Evolutionary conservation across 2,797 vertebrate species (phyloP), one percentile per base, ranked within the genome.

Genomic region (Oreochromis grahami): DNA sequence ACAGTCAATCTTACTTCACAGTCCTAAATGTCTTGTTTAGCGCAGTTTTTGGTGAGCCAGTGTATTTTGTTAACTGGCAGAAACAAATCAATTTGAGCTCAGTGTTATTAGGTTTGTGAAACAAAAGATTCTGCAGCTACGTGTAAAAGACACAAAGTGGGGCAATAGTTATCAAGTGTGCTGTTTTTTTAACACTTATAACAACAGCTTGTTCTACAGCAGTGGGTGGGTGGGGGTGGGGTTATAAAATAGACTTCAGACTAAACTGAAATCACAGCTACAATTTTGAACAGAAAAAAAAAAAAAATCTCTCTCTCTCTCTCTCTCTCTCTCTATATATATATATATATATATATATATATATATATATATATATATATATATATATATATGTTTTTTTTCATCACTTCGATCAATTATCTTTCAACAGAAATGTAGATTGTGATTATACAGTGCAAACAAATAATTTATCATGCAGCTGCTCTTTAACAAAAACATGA

Each of bases 401-500:
- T 9, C 3, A 32, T 74, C 3, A 1, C 14, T 43, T 78, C 15
- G 13, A 45, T 78, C 15, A 13, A 6, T 78, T 56, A 26, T 38
- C 29, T 60, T 17, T 15, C 56, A 38, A 41, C 9, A 34, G 32
- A 70, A 50, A 78, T 36, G 15, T 56, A 32, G 11, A 50, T 6
- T 38, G 8, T 34, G 76, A 50, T 21, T 50, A 24, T n/a, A 51
- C 29, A 13, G 70, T 76, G 36, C n/a, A 60, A 50, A 50, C 14
- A 36, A 19, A 9, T 74, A 8, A 48, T 55, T 81, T 38, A 6
- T 17, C n/a, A 52, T 63, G 36, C 7, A 56, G 41, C 29, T 78
- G 11, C 77, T 48, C 19, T 60, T 34, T 50, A 70, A 43, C 17
- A 80, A 80, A 58, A 84, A 87, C 55, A 85, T 85, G 80, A 88